Base-by-base conservation (phyloP, 2,113 vertebrate species). In the Callaeas wilsoni region DNA sequence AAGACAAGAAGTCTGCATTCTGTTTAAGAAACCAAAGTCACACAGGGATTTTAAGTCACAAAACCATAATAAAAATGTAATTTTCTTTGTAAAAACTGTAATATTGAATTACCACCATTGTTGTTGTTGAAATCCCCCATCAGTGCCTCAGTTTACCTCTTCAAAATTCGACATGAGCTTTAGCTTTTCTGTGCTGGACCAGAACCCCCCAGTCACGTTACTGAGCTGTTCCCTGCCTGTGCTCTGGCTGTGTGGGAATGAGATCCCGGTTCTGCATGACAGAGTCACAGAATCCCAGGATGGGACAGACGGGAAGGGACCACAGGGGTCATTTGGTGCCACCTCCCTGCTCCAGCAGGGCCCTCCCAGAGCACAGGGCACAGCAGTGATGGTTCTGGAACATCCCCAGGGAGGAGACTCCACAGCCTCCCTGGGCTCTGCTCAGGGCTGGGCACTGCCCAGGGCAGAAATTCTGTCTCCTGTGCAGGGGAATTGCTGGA, bases 161-260 rank as follows among this genome's bases (percentile, higher is more conserved):
- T 32, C 5, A n/a, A 13, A 49, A 29, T 44, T 20, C 4, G 2
- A 2, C 5, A 12, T 15, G 3, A 16, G 9, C 21, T 65, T 85
- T 33, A 27, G 27, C 13, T 84, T 59, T 29, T n/a, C 35, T 13
- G 7, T 32, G 20, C 47, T 16, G 27, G 6, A 16, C 20, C 35
- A 32, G n/a, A 46, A 16, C 10, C 8, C 23, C 29, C 33, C 27
- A 35, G 47, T 9, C 7, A 7, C 1, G 1, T 4, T 11, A 10
- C 0, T 3, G 27, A 46, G 41, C 19, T 44, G 7, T 6, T 49
- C 7, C 44, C 13, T 73, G 12, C 20, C 50, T 7, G 4, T 7
- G 20, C 16, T 47, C 20, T 63, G 47, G 3, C 15, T 76, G 26
- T 6, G 10, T 33, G 52, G 2, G 29, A 65, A 16, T 5, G 26